Evolutionary conservation across 2,113 vertebrate genomes (phyloP).

Genomic region (Maccullochella peelii): DNA sequence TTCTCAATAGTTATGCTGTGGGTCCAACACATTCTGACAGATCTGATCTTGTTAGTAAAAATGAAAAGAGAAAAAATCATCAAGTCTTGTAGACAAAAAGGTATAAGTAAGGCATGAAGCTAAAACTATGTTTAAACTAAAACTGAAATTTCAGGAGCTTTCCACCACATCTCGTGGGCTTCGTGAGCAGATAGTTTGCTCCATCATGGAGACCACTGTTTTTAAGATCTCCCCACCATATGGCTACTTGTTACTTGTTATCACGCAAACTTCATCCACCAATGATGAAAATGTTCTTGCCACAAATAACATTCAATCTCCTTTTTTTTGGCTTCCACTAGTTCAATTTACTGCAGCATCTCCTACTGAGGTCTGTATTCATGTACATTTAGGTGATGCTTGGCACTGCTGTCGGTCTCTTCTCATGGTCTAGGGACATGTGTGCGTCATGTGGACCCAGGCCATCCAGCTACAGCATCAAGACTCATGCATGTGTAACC

Average conservation of each 20-base stretch:
- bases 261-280: not conserved
- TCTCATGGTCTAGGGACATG: not conserved
- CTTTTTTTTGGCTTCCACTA: not conserved
- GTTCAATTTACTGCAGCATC: not conserved
- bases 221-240: not conserved
- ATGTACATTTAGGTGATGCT: not conserved
- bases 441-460: not conserved
- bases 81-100: not conserved
- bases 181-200: not conserved
- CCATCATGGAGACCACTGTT: not conserved
- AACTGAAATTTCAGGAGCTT: not conserved
- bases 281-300: not conserved
- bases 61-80: not conserved
- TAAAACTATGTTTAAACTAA: too few relatives aligned
- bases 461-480: conserved; percentile 1
- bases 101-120: not conserved
- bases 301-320: not conserved
- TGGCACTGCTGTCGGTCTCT: not conserved
- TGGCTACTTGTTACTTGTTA: too few relatives aligned
- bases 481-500: not conserved
- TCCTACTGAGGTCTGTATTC: not conserved
- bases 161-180: not conserved
- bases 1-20: not conserved
- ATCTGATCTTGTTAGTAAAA: too few relatives aligned
- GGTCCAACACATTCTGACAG: not conserved